Conservation (phyloP, 2,888 invertebrate genomes). For the Lasioglossum leucozonium region DNA sequence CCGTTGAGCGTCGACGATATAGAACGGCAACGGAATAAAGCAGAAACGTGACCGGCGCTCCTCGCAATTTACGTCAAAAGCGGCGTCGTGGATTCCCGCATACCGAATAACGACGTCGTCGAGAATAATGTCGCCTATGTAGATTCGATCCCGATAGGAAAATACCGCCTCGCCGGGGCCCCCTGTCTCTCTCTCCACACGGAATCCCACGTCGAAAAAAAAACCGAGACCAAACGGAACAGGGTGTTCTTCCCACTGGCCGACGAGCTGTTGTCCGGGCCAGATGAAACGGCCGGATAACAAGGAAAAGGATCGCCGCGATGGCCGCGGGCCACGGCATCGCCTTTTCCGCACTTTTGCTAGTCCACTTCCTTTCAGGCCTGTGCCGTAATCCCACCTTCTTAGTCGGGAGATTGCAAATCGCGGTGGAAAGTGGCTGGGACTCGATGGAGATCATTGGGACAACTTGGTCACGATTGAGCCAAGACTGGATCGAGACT, state of each 20-base stretch:
- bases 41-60: conserved; percentile 79
- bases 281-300: conserved; percentile 51
- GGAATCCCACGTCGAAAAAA: conserved; percentile 50
- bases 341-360: neutral
- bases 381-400: neutral
- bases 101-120: conserved; percentile 75
- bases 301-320: conserved; percentile 23
- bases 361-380: neutral
- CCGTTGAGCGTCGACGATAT: conserved; percentile 58
- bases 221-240: conserved; percentile 31
- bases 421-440: neutral
- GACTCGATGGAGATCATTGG: neutral
- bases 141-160: conserved; percentile 73
- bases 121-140: conserved; percentile 73
- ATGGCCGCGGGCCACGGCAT: neutral
- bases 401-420: neutral
- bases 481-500: neutral
- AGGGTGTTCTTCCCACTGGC: conserved; percentile 57
- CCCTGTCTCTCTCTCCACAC: conserved; percentile 48
- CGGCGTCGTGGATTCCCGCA: conserved; percentile 76
- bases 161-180: conserved; percentile 67
- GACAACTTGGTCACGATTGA: neutral
- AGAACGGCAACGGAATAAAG: conserved; percentile 75
- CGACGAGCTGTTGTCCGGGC: conserved; percentile 40
- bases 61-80: conserved; percentile 82